These are phyloP conservation scores for Philonicus albiceps DNA, from an alignment of 2,888 invertebrate species.

Conservation along the genomic window DNA sequence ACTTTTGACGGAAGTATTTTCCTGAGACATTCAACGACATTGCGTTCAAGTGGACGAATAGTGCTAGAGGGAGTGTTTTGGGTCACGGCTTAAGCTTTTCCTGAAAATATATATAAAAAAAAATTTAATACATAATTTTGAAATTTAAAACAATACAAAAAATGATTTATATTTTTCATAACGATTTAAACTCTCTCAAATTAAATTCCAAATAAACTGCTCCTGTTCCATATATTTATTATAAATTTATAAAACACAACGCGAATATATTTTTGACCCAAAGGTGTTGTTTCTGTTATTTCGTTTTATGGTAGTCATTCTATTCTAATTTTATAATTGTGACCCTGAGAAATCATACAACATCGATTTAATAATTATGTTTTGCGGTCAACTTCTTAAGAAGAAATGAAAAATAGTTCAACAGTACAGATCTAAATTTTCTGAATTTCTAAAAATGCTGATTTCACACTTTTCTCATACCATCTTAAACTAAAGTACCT, in stretches of 20 bases:
- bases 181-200: too few species aligned
- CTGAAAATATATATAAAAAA: neutral
- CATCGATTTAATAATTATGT: neutral
- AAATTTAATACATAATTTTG: neutral
- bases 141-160: too few species aligned
- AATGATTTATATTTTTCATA: too few species aligned
- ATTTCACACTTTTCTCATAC: neutral
- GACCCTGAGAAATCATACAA: too few species aligned
- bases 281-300: too few species aligned
- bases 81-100: neutral
- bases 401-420: neutral
- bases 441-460: neutral
- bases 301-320: too few species aligned
- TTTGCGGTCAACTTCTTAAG: neutral
- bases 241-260: too few species aligned
- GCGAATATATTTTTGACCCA: too few species aligned
- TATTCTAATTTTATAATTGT: too few species aligned
- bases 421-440: neutral
- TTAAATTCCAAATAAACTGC: too few species aligned
- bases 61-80: neutral
- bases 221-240: too few species aligned
- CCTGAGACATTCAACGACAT: neutral
- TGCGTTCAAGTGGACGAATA: neutral
- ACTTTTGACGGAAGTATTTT: neutral
- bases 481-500: neutral